These are phyloP conservation scores for Rhodeus uyekii DNA, from an alignment of 2,797 vertebrate species.

Conservation along the genomic window DNA sequence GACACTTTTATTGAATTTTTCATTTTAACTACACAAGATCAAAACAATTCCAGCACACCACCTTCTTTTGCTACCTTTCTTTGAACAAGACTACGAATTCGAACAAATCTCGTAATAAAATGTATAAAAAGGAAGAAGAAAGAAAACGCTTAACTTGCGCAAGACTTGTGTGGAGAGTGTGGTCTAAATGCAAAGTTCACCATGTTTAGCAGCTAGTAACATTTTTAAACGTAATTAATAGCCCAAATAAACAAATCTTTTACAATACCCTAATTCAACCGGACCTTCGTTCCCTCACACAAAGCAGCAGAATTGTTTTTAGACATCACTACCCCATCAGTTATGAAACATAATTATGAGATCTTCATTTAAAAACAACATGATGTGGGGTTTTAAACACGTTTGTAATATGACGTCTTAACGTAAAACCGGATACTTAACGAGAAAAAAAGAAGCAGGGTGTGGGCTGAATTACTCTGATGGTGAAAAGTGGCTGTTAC, in stretches of 20 bases:
- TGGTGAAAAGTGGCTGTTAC: background rate
- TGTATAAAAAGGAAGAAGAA: slow-evolving; percentile 29
- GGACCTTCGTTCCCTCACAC: background rate
- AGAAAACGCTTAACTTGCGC: slow-evolving; percentile 6
- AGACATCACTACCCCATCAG: background rate
- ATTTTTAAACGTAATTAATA: background rate
- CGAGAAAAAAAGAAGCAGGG: background rate
- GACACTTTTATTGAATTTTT: slow-evolving; percentile 11
- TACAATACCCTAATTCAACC: background rate
- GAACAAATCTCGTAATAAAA: slow-evolving; percentile 11
- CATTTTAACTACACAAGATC: slow-evolving; percentile 27
- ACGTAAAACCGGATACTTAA: background rate
- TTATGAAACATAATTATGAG: background rate
- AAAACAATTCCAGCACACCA: slow-evolving; percentile 6
- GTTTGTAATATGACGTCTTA: background rate
- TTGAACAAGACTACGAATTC: slow-evolving; percentile 37
- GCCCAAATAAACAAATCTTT: background rate
- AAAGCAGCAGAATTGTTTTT: background rate
- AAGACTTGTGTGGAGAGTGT: slow-evolving; percentile 22
- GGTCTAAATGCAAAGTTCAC: background rate
- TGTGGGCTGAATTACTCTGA: background rate
- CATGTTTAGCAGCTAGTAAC: slow-evolving; percentile 7
- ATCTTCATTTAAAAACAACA: background rate
- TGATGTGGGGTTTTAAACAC: background rate
- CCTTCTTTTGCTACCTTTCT: slow-evolving; percentile 40